Base-by-base conservation (phyloP, 2,888 invertebrate species). In the Scaptomyza tumidula region DNA sequence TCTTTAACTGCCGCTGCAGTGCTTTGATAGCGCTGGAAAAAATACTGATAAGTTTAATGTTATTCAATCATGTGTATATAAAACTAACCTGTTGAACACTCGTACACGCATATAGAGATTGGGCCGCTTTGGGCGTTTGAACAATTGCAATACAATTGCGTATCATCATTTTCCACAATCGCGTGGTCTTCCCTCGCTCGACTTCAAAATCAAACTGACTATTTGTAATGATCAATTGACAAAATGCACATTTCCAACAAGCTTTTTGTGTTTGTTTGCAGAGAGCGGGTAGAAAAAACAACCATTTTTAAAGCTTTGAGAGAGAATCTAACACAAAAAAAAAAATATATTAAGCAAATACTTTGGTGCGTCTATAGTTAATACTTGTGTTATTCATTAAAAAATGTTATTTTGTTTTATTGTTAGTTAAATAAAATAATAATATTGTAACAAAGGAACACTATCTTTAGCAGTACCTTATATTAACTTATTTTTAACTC, bases 21-120 rank as follows among this genome's bases (percentile, higher is more conserved):
- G 5, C 71, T 73, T 65, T 82, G 83, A 50, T 57, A 63, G 3
- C 83, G 78, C 85, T 84, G 16, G 0, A 61, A 49, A 3, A 2
- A 29, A 7, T 4, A 3, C 2, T 31, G 29, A 66, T 71, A 43
- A 58, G 27, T 29, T 11, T 13, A 10, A 10, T 14, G 1, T 9
- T 57, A 33, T 43, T 64, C 7, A 35, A 31, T 13, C 1, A 29
- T 29, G 14, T 3, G 5, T 16, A 13, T 14, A 19, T 13, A 13
- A n/a, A 13, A 37, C 33, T 66, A 31, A 75, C 77, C 9, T 60
- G 54, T 14, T 37, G 50, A 14, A 7, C 16, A 19, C 7, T 49
- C 19, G 11, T 3, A 35, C 27, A 39, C 19, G 37, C 35, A 16
- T 27, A 27, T 13, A 52, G 16, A 27, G 37, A 46, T 29, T 44